phyloP scores from a whole-genome alignment of 2,888 invertebrate species.

The Cantharis rustica region DNA sequence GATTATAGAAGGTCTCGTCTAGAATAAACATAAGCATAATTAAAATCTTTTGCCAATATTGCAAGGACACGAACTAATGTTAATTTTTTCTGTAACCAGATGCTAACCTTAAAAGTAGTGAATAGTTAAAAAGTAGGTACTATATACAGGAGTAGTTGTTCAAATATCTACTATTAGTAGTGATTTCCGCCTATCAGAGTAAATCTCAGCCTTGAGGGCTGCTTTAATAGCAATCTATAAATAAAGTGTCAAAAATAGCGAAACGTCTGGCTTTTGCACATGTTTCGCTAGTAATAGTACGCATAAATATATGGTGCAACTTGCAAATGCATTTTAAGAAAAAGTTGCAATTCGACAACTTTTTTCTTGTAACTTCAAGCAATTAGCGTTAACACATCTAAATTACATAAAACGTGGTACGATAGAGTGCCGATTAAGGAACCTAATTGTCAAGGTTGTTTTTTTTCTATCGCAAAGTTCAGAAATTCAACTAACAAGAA shows the following conservation, averaged over 20 bases:
- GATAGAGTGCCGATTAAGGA: neutral
- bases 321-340: neutral
- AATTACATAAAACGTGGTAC: neutral
- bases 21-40: neutral
- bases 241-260: slow-evolving; percentile 12
- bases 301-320: slow-evolving; percentile 3
- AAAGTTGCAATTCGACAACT: neutral
- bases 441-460: neutral
- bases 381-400: neutral
- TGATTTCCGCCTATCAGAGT: slow-evolving; percentile 2
- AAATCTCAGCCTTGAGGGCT: slow-evolving; percentile 12
- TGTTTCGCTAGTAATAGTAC: slow-evolving; percentile 1
- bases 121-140: neutral
- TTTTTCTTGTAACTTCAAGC: neutral
- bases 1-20: neutral
- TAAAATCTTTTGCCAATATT: slow-evolving; percentile 2
- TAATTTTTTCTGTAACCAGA: slow-evolving; percentile 6
- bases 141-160: neutral
- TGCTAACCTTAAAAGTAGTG: slow-evolving; percentile 1
- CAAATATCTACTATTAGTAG: slow-evolving; percentile 1
- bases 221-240: slow-evolving; percentile 12
- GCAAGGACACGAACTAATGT: neutral
- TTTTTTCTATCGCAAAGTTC: neutral
- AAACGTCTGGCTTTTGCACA: slow-evolving; percentile 16
- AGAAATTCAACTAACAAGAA: neutral